These are phyloP conservation scores for Leiothrix lutea DNA, from an alignment of 2,113 vertebrate genomes.

Conservation along the genomic window DNA sequence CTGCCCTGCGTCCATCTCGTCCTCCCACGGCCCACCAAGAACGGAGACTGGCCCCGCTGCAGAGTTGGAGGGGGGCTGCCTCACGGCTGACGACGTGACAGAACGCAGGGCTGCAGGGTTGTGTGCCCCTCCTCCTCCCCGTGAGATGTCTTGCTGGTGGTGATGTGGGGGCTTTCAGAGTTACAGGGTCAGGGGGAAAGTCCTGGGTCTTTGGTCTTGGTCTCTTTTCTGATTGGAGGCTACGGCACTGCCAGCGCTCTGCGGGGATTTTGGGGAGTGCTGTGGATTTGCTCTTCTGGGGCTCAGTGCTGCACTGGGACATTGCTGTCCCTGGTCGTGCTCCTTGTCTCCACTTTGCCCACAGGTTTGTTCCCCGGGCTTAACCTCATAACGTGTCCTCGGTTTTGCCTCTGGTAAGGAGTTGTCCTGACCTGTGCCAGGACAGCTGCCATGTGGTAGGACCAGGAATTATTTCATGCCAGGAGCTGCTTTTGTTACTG, in stretches of 20 bases:
- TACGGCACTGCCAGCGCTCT: fast-evolving
- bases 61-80: neutral
- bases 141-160: neutral
- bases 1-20: neutral
- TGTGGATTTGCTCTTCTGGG: fast-evolving
- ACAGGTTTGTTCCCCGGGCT: neutral
- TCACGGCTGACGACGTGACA: neutral
- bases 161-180: neutral
- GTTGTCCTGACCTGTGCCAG: neutral
- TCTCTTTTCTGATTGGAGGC: neutral
- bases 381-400: neutral
- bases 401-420: neutral
- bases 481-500: neutral
- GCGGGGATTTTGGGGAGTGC: neutral
- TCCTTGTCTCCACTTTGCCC: neutral
- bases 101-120: neutral
- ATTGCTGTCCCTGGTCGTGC: fast-evolving
- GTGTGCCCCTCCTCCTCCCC: neutral
- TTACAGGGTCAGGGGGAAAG: neutral
- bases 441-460: neutral
- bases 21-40: fast-evolving
- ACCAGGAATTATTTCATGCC: neutral
- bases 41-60: fast-evolving
- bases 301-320: fast-evolving
- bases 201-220: neutral